These are phyloP conservation scores for Phalacrocorax aristotelis DNA, from an alignment of 2,113 vertebrate genomes.

Conservation along the genomic window DNA sequence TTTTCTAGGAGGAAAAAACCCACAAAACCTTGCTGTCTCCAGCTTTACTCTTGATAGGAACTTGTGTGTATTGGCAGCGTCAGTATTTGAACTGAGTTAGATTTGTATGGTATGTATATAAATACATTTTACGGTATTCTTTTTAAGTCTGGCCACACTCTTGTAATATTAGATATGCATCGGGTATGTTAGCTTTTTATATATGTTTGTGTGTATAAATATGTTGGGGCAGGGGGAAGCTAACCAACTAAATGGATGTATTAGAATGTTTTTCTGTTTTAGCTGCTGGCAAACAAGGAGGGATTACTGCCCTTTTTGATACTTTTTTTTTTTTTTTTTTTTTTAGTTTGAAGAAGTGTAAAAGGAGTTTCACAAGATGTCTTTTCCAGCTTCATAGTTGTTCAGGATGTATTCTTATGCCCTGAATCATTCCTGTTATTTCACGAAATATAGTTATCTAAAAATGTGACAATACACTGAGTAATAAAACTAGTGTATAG, in stretches of 20 bases:
- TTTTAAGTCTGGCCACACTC: not conserved
- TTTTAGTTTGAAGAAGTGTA: not conserved
- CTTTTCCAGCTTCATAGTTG: not conserved
- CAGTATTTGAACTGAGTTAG: not conserved
- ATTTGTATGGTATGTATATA: not conserved
- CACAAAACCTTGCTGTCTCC: not conserved
- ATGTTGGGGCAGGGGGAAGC: not conserved
- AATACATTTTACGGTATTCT: not conserved
- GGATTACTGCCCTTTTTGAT: not conserved
- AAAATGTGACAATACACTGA: not conserved
- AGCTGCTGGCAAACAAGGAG: not conserved
- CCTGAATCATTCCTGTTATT: not conserved
- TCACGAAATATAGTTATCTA: not conserved
- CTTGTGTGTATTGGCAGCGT: not conserved
- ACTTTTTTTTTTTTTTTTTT: not conserved
- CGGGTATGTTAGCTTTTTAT: not conserved
- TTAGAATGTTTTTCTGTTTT: not conserved
- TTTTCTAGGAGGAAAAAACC: not conserved
- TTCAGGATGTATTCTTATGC: not conserved
- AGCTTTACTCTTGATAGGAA: not conserved
- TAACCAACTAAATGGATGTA: not conserved
- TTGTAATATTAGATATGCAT: not conserved
- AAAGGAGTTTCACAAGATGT: not conserved
- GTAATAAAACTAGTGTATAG: not conserved
- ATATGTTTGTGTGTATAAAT: not conserved